Percentiles rank a stretch among this genome's conserved stretches.
phyloP scores from a whole-genome alignment of 2,113 vertebrate species.

The Scortum barcoo region DNA sequence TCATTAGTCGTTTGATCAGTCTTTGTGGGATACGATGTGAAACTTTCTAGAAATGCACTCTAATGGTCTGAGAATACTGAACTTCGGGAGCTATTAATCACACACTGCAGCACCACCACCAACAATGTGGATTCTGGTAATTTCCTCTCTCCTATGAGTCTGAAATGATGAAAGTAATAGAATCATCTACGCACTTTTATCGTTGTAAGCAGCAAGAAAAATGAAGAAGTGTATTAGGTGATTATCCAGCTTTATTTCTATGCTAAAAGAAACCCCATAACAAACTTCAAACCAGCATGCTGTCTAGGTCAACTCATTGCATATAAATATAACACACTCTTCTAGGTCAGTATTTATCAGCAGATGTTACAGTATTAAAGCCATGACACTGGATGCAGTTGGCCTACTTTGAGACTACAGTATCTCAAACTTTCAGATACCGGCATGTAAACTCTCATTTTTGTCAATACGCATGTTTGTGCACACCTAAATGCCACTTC shows the following conservation, averaged over 20 bases:
- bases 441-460: background rate
- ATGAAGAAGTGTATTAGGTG: background rate
- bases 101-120: background rate
- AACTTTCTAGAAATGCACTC: constrained; percentile 10
- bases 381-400: constrained; percentile 16
- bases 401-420: constrained; percentile 34
- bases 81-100: constrained; percentile 16
- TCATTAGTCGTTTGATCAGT: constrained; percentile 21
- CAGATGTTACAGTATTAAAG: constrained; percentile 45
- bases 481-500: constrained; percentile 10
- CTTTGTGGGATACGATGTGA: constrained; percentile 9
- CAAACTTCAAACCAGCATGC: background rate
- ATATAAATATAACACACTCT: constrained; percentile 46
- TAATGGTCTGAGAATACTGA: background rate
- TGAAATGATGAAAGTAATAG: constrained; percentile 1
- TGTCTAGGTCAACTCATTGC: constrained; percentile 7
- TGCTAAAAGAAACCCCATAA: background rate
- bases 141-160: background rate
- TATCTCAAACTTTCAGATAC: background rate
- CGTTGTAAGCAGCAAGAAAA: background rate
- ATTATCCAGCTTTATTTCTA: background rate
- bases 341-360: constrained; percentile 45
- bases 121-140: background rate
- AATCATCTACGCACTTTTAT: background rate
- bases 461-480: background rate